Evolutionary conservation across 2,797 vertebrate genomes (phyloP).

Genomic region (Natrix natrix): DNA sequence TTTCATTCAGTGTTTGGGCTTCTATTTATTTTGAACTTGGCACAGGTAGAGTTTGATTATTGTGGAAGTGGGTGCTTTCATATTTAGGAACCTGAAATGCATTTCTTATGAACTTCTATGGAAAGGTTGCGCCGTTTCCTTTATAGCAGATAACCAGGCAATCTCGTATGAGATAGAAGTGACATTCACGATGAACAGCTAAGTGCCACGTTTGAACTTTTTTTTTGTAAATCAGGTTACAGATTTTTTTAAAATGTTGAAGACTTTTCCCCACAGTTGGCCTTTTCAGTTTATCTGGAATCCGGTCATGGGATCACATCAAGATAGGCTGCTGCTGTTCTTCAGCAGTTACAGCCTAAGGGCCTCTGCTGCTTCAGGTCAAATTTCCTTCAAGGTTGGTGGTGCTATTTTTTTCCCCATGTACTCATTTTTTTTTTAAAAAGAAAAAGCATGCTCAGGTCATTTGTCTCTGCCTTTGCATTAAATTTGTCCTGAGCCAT

Average conservation of each 20-base stretch:
- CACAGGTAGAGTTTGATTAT: background rate
- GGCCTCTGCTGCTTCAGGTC: slow-evolving; percentile 79
- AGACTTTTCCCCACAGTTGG: slow-evolving; percentile 75
- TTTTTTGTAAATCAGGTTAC: slow-evolving; percentile 53
- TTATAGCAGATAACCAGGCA: slow-evolving; percentile 18
- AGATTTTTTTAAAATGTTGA: slow-evolving; percentile 70
- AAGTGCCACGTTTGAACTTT: slow-evolving; percentile 51
- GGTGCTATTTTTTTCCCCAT: slow-evolving; percentile 82
- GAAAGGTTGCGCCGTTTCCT: background rate
- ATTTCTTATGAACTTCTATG: slow-evolving; percentile 12
- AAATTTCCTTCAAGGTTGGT: slow-evolving; percentile 96
- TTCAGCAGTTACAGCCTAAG: slow-evolving; percentile 78
- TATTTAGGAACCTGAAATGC: background rate
- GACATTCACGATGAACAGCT: background rate
- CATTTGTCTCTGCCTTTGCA: slow-evolving; percentile 96
- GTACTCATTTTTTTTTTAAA: slow-evolving; percentile 73
- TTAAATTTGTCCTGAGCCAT: slow-evolving; percentile 89
- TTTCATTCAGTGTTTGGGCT: background rate
- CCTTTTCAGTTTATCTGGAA: slow-evolving; percentile 80
- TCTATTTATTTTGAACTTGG: background rate
- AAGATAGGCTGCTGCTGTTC: slow-evolving; percentile 78
- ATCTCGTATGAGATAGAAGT: slow-evolving; percentile 3
- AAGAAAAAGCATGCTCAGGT: slow-evolving; percentile 82
- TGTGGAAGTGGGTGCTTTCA: background rate
- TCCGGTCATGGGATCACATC: slow-evolving; percentile 85